A percentile compares a stretch with the other conserved stretches of the same genome.
phyloP scores from a whole-genome alignment of 2,113 vertebrate genomes.

The Perca fluviatilis region DNA sequence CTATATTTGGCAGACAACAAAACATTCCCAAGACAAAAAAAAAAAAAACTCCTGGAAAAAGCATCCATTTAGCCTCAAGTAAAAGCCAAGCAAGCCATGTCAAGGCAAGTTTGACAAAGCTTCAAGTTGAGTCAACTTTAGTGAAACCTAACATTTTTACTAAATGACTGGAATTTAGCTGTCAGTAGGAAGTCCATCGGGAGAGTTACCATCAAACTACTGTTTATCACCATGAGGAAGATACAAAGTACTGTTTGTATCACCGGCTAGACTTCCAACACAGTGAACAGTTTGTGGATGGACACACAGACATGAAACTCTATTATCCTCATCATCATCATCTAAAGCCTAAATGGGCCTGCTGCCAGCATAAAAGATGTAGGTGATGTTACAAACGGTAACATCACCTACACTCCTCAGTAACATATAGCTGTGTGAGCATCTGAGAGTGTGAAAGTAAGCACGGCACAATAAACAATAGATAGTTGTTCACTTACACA shows the following conservation, averaged over 20 bases:
- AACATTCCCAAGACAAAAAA: background rate
- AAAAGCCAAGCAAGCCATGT: background rate
- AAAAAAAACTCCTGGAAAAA: background rate
- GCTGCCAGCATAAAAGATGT: background rate
- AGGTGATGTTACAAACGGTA: background rate
- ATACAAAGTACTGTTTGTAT: conserved; percentile 48
- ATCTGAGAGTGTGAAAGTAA: background rate
- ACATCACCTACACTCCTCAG: conserved; percentile 4
- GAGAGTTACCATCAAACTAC: conserved; percentile 16
- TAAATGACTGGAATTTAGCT: background rate
- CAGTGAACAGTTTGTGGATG: conserved; percentile 11
- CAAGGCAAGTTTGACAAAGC: conserved; percentile 1
- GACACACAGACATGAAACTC: conserved; percentile 25
- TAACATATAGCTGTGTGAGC: background rate
- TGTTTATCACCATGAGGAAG: conserved; percentile 27
- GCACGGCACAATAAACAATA: background rate
- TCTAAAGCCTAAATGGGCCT: conserved; percentile 1
- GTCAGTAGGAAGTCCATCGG: background rate
- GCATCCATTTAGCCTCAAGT: conserved; percentile 10
- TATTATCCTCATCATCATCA: conserved; percentile 1
- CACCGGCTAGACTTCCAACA: conserved; percentile 1
- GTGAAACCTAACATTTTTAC: background rate
- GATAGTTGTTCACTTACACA: background rate
- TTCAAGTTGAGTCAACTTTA: background rate
- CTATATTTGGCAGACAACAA: background rate